These are phyloP conservation scores for Leuciscus idus DNA, from an alignment of 2,113 vertebrate genomes.

Conservation along the genomic window DNA sequence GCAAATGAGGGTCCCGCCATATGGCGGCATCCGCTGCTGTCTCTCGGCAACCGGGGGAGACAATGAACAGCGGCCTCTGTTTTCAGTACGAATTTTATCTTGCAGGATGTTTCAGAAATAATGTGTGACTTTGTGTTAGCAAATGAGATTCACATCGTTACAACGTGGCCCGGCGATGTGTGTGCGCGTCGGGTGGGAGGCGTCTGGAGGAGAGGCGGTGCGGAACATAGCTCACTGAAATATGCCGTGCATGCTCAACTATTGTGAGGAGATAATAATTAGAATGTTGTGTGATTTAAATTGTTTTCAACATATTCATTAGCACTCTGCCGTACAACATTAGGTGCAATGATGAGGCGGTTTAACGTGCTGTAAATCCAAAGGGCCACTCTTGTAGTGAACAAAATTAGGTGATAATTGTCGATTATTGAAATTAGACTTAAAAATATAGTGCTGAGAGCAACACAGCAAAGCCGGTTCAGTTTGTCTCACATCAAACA, in stretches of 20 bases:
- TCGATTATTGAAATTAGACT: constrained; percentile 30
- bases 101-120: constrained; percentile 39
- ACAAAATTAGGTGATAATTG: constrained; percentile 15
- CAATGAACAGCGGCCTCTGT: constrained; percentile 54
- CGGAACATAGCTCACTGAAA: constrained; percentile 12
- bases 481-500: background rate
- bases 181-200: too few species aligned
- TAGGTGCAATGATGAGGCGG: constrained; percentile 21
- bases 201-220: background rate
- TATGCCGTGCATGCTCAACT: background rate
- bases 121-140: constrained; percentile 40
- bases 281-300: constrained; percentile 27
- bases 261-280: constrained; percentile 31
- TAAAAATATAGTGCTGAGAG: background rate
- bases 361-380: constrained; percentile 19
- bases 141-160: constrained; percentile 20
- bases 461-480: background rate
- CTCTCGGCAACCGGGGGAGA: constrained; percentile 55
- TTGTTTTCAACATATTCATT: constrained; percentile 38
- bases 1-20: constrained; percentile 43
- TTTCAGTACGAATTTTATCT: constrained; percentile 42
- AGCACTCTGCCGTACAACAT: constrained; percentile 26
- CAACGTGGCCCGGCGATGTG: background rate
- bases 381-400: background rate
- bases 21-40: constrained; percentile 48